A percentile compares a stretch with the other conserved stretches of the same genome.
phyloP scores from a whole-genome alignment of 2,888 invertebrate genomes.

The Lathronympha strigana region DNA sequence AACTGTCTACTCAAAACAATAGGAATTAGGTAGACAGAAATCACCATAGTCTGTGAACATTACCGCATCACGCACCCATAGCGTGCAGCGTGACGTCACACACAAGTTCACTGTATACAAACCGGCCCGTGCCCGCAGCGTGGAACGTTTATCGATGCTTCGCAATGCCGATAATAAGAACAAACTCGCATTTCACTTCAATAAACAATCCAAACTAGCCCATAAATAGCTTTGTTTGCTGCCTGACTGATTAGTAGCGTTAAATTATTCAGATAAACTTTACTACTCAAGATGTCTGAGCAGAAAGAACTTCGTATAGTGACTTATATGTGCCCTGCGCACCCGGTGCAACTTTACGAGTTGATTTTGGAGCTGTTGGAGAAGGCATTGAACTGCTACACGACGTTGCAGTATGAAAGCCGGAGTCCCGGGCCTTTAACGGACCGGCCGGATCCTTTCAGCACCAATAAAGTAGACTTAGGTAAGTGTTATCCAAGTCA shows the following conservation, averaged over 20 bases:
- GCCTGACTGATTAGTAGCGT: slow-evolving; percentile 15
- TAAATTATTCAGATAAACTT: slow-evolving; percentile 23
- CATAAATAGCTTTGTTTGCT: slow-evolving; percentile 36
- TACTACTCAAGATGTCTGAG: slow-evolving; percentile 60
- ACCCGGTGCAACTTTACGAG: slow-evolving; percentile 85
- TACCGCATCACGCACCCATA: slow-evolving; percentile 44
- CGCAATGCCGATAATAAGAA: slow-evolving; percentile 43
- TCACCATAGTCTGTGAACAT: not conserved
- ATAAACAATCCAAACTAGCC: slow-evolving; percentile 33
- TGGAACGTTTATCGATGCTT: slow-evolving; percentile 47
- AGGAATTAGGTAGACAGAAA: too few relatives aligned
- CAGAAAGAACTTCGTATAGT: slow-evolving; percentile 78
- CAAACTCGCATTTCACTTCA: slow-evolving; percentile 41
- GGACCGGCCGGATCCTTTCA: slow-evolving; percentile 83
- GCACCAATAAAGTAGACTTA: slow-evolving; percentile 79
- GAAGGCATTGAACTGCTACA: slow-evolving; percentile 72
- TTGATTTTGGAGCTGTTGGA: slow-evolving; percentile 83
- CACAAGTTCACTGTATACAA: slow-evolving; percentile 25
- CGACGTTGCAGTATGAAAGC: slow-evolving; percentile 84
- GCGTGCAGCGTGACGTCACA: slow-evolving; percentile 48
- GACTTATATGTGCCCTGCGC: slow-evolving; percentile 86
- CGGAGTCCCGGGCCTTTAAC: slow-evolving; percentile 78
- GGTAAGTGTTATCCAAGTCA: slow-evolving; percentile 67
- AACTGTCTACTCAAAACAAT: too few relatives aligned
- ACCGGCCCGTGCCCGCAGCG: slow-evolving; percentile 49